These are phyloP conservation scores for Euzophera pinguis DNA, from an alignment of 2,888 invertebrate species.

Conservation along the genomic window DNA sequence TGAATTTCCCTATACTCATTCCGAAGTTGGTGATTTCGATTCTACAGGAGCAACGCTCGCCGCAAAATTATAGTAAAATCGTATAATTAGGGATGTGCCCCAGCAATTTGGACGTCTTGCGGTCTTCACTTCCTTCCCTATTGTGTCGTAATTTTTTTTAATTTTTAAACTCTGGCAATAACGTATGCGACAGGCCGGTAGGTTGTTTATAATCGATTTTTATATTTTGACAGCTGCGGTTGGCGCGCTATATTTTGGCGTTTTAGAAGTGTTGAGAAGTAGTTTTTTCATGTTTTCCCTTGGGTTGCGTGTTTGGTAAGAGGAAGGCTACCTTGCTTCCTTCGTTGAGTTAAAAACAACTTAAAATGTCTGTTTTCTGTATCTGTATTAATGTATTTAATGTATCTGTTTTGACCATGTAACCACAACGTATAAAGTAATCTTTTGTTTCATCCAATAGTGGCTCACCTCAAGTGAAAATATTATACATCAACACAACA, in stretches of 20 bases:
- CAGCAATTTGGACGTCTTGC: conserved; percentile 65
- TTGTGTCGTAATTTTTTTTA: conserved; percentile 52
- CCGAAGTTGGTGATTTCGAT: conserved; percentile 63
- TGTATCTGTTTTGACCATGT: too few relatives aligned
- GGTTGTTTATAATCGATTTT: conserved; percentile 64
- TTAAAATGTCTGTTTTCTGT: too few relatives aligned
- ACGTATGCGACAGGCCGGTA: conserved; percentile 46
- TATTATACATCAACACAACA: too few relatives aligned
- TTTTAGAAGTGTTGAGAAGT: conserved; percentile 34
- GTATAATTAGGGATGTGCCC: conserved; percentile 68
- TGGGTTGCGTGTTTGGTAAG: background rate
- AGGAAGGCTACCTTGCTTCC: too few relatives aligned
- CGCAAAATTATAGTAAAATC: conserved; percentile 72
- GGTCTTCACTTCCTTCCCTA: conserved; percentile 71
- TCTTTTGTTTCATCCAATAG: too few relatives aligned
- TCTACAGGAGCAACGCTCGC: conserved; percentile 41
- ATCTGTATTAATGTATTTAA: too few relatives aligned
- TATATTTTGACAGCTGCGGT: conserved; percentile 74
- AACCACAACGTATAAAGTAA: too few relatives aligned
- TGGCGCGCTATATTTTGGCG: conserved; percentile 47
- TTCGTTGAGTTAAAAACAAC: background rate
- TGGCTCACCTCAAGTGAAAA: too few relatives aligned
- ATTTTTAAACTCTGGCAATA: conserved; percentile 28
- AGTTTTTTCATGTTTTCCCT: conserved; percentile 39
- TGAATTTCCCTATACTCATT: conserved; percentile 49